Conservation (phyloP, 2,888 invertebrate species). For the Ichneumoninae sp. region DNA sequence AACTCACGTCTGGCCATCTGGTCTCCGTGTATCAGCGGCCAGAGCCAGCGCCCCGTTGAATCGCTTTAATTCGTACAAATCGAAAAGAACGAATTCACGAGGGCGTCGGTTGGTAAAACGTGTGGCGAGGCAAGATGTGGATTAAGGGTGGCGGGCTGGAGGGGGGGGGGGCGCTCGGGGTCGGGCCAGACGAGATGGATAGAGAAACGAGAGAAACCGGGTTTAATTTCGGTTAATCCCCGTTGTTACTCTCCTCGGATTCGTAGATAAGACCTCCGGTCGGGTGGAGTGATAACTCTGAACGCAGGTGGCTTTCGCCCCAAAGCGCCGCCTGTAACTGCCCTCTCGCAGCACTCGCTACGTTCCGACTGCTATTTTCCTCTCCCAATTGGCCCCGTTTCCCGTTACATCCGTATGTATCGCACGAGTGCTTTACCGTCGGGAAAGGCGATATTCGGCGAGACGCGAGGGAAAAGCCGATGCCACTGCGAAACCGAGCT, state of each 20-base stretch:
- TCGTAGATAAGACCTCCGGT: constrained; percentile 72
- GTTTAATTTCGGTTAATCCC: constrained; percentile 70
- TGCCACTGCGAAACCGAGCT: constrained; percentile 37
- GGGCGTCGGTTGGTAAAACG: constrained; percentile 50
- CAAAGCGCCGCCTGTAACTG: constrained; percentile 69
- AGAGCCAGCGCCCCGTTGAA: constrained; percentile 54
- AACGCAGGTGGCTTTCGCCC: constrained; percentile 76
- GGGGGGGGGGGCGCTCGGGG: not conserved
- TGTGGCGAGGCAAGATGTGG: constrained; percentile 46
- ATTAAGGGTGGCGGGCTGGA: constrained; percentile 39
- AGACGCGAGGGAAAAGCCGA: constrained; percentile 30
- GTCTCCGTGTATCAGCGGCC: constrained; percentile 26
- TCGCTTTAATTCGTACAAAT: constrained; percentile 61
- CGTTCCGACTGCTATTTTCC: constrained; percentile 45
- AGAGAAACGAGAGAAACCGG: constrained; percentile 63
- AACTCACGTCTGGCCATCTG: constrained; percentile 54
- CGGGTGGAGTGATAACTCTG: constrained; percentile 76
- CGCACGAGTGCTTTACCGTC: not conserved
- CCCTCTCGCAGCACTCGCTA: constrained; percentile 54
- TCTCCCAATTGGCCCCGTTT: constrained; percentile 20
- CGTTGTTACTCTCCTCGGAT: constrained; percentile 71
- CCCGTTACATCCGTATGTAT: not conserved
- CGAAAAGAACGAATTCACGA: constrained; percentile 25
- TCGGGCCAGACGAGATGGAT: constrained; percentile 43
- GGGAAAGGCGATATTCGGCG: constrained; percentile 33